Conservation (phyloP, 1,140 invertebrate species). For the Drosophila kohkoa region DNA sequence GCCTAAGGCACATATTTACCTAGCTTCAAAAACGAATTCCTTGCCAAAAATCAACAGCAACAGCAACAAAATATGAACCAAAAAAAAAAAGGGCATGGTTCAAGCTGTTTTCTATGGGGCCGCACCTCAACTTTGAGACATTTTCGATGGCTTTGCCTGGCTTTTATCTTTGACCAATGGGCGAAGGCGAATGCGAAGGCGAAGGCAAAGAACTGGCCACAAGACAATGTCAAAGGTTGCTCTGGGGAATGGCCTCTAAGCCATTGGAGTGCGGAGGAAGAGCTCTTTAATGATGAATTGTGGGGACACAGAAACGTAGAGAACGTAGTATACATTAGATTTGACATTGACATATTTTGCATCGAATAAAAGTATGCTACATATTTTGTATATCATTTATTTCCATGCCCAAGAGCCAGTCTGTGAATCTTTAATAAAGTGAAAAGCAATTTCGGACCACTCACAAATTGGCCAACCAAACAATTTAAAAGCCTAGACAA, state of each 20-base stretch:
- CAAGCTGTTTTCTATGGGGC: conserved; percentile 44
- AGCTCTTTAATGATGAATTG: conserved; percentile 77
- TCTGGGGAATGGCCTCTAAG: conserved; percentile 28
- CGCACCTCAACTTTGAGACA: conserved; percentile 60
- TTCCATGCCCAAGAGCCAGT: conserved; percentile 24
- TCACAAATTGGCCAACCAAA: conserved; percentile 1
- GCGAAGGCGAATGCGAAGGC: neutral
- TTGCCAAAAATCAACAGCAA: conserved; percentile 11
- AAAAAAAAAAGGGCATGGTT: conserved; percentile 24
- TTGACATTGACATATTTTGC: conserved; percentile 81
- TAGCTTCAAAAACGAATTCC: conserved; percentile 73
- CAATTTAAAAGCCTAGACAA: conserved; percentile 3
- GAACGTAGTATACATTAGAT: conserved; percentile 57
- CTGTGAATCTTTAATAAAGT: conserved; percentile 37
- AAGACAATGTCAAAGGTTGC: conserved; percentile 55
- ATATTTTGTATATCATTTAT: conserved; percentile 65
- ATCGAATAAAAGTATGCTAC: conserved; percentile 76
- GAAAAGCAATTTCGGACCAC: conserved; percentile 25
- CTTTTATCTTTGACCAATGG: conserved; percentile 40
- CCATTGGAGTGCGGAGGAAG: neutral
- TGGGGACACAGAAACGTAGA: conserved; percentile 37
- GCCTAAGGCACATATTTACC: conserved; percentile 79
- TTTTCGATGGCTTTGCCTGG: conserved; percentile 27
- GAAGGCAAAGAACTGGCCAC: neutral
- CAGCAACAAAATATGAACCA: conserved; percentile 25